Evolutionary conservation across 2,888 invertebrate genomes (phyloP).

Genomic region (Dinocampus coccinellae): DNA sequence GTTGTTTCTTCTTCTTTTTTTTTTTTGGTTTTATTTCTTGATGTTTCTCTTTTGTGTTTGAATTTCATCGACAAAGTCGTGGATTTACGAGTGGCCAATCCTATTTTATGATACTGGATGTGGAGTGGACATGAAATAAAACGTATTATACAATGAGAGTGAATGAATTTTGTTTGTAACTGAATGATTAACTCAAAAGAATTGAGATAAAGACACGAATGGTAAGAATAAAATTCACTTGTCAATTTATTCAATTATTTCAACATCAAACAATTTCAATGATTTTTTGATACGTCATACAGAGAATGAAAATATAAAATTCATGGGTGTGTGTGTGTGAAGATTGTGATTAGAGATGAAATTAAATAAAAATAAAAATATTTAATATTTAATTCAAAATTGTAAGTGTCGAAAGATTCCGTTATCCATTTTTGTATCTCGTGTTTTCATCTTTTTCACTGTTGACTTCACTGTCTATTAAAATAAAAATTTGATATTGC

Average conservation of each 20-base stretch:
- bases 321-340: neutral
- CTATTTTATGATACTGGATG: neutral
- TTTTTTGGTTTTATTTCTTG: neutral
- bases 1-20: slow-evolving; percentile 11
- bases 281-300: neutral
- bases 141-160: neutral
- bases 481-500: neutral
- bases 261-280: neutral
- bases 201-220: neutral
- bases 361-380: neutral
- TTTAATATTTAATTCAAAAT: neutral
- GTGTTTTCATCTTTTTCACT: neutral
- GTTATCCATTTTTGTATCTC: neutral
- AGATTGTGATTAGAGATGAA: neutral
- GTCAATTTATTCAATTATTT: too few species aligned
- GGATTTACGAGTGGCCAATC: slow-evolving; percentile 4
- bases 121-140: neutral
- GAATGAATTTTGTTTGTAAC: neutral
- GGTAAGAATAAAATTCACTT: too few species aligned
- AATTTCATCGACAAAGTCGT: neutral
- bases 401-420: neutral
- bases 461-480: neutral
- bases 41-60: neutral
- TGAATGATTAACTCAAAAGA: neutral
- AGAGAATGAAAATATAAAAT: too few species aligned